Percentiles rank a stretch among this genome's conserved stretches.
Evolutionary conservation across 2,888 invertebrate species (phyloP).

Genomic region (Notodonta ziczac): DNA sequence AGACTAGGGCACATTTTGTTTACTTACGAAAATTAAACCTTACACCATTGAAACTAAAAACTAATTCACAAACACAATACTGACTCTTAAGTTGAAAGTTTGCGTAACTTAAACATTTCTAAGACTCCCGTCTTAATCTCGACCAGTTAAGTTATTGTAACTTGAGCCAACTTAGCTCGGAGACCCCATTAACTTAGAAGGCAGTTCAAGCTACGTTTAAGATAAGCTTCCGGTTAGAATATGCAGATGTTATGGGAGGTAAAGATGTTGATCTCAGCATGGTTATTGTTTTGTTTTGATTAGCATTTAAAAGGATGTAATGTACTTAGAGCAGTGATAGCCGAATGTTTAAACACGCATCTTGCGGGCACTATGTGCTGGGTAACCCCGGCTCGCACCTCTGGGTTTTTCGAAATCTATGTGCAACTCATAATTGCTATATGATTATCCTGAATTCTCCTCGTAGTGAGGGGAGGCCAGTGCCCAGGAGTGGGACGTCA

Average conservation of each 20-base stretch:
- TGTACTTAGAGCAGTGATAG: too few relatives aligned
- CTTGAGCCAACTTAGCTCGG: conserved; percentile 11
- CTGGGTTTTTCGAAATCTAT: too few relatives aligned
- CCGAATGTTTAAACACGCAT: too few relatives aligned
- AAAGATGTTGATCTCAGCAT: conserved; percentile 6
- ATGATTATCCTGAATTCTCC: too few relatives aligned
- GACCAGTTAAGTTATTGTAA: conserved; percentile 20
- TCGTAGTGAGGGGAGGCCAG: too few relatives aligned
- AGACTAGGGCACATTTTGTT: too few relatives aligned
- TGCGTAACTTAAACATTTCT: neutral
- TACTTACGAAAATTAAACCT: neutral
- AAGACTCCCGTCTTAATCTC: conserved; percentile 29
- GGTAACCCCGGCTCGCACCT: too few relatives aligned
- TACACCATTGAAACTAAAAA: neutral
- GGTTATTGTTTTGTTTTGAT: neutral
- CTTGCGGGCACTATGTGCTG: too few relatives aligned
- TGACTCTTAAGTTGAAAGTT: neutral
- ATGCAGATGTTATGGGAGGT: conserved; percentile 6
- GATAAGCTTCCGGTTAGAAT: conserved; percentile 21
- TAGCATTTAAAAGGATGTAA: too few relatives aligned
- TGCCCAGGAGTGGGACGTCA: too few relatives aligned
- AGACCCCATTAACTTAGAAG: conserved; percentile 16
- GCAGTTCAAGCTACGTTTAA: conserved; percentile 16
- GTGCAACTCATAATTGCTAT: too few relatives aligned
- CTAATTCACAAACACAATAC: neutral